A percentile compares a stretch with the other conserved stretches of the same genome.
phyloP scores from a whole-genome alignment of 1,140 invertebrate species.

The Cryptotermes secundus region DNA sequence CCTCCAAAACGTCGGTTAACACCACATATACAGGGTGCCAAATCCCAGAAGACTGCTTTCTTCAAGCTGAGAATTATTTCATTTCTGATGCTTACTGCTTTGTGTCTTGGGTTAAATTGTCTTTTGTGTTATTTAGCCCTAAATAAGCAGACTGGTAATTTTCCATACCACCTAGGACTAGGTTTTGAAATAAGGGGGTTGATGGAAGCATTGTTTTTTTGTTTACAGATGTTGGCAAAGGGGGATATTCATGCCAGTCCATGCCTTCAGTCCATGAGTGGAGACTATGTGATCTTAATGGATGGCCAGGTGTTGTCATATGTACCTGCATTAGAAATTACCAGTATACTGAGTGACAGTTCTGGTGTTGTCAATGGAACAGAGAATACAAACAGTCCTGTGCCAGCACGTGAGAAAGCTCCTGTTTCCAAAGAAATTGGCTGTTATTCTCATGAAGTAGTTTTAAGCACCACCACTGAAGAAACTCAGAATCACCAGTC shows the following conservation, averaged over 20 bases:
- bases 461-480: slow-evolving; percentile 46
- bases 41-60: too few relatives aligned
- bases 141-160: too few relatives aligned
- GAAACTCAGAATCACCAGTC: slow-evolving; percentile 37
- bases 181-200: too few relatives aligned
- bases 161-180: too few relatives aligned
- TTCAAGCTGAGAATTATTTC: too few relatives aligned
- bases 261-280: background rate
- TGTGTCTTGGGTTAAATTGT: too few relatives aligned
- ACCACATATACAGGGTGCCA: too few relatives aligned
- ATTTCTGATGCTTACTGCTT: too few relatives aligned
- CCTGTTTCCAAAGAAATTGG: slow-evolving; percentile 77
- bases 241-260: background rate
- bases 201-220: background rate
- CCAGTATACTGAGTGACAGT: too few relatives aligned
- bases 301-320: slow-evolving; percentile 26
- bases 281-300: slow-evolving; percentile 20
- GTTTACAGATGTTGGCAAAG: slow-evolving; percentile 21
- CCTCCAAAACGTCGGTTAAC: too few relatives aligned
- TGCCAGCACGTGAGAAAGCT: slow-evolving; percentile 74
- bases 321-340: background rate
- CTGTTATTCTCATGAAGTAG: slow-evolving; percentile 60
- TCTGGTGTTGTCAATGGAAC: background rate
- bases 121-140: too few relatives aligned
- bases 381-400: slow-evolving; percentile 44